Evolutionary conservation across 2,888 invertebrate genomes (phyloP), one percentile per base, ranked within the genome.

Genomic region (Dicyrtomina minuta): DNA sequence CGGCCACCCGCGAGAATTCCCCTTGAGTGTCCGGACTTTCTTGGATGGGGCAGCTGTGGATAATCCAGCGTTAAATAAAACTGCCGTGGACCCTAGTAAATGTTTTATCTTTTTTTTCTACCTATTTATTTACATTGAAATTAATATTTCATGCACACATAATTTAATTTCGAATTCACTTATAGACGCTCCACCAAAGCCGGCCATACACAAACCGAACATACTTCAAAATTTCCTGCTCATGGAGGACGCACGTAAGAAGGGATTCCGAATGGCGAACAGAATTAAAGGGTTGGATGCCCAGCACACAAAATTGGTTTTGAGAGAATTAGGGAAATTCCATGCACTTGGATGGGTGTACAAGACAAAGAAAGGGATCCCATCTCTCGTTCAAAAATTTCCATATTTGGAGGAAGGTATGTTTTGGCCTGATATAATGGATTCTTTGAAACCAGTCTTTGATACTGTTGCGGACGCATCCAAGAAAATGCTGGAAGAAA

Each of bases 341-440:
- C 60, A 60, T 43, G 60, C 60, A 13, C 44, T 60, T 2, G 44
- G 60, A 12, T 60, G 60, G 60, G 44, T 43, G 12, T 60, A 60
- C 44, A 60, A 60, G n/a, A 12, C 22, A 5, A 43, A 60, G 24
- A 60, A 60, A 44, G 17, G 41, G 24, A 15, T 43, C 13, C 8
- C n/a, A 13, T 24, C 22, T 12, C 24, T 60, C 10, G 20, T 43
- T 22, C 24, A 13, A 15, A 60, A 43, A 24, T 60, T 44, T 60
- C 44, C 60, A 6, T 41, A 60, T 10, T 22, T 60, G 60, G 44
- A 20, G n/a, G 60, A 60, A 17, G n/a, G 1, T 8, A 43, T 60
- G 43, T 44, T 22, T 44, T 44, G 44, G 5, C 41, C 60, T 13
- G 43, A 20, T 3, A n/a, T 60, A 15, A 41, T 60, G 22, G 60